Conservation (phyloP, 1,140 invertebrate genomes). For the Papilio machaon region DNA sequence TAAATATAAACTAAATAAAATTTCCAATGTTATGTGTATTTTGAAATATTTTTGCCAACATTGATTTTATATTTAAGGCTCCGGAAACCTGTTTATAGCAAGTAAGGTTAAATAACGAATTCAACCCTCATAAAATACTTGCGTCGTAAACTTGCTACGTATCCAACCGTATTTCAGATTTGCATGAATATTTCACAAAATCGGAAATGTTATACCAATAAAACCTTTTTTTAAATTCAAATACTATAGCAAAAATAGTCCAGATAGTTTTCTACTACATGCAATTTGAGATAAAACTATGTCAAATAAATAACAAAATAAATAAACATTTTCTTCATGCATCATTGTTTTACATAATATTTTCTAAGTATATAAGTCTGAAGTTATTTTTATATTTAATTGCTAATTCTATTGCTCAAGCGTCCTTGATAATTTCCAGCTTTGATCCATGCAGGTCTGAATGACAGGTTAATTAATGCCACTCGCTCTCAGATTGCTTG, state of each 20-base stretch:
- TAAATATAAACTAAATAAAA: background rate
- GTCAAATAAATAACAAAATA: no score
- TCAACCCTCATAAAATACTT: slow-evolving; percentile 26
- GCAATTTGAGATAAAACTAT: no score
- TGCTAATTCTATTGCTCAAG: background rate
- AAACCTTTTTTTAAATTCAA: background rate
- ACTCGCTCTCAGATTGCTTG: background rate
- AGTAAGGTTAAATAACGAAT: slow-evolving; percentile 21
- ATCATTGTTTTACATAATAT: background rate
- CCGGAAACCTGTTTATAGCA: slow-evolving; percentile 16
- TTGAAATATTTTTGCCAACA: background rate
- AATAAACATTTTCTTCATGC: background rate
- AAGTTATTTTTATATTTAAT: background rate
- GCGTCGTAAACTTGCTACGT: slow-evolving; percentile 21
- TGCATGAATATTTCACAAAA: slow-evolving; percentile 20
- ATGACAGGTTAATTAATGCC: slow-evolving; percentile 18
- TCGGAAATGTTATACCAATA: slow-evolving; percentile 21
- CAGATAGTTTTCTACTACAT: no score
- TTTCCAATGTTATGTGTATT: background rate
- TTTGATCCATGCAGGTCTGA: slow-evolving; percentile 17
- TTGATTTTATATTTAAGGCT: background rate
- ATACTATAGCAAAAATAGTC: background rate
- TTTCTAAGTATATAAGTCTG: background rate
- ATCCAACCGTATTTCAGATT: slow-evolving; percentile 23
- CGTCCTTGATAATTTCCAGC: background rate